Percentiles rank a stretch among this genome's conserved stretches.
These are phyloP conservation scores for Chorisops tibialis DNA, from an alignment of 2,888 invertebrate species.

Conservation along the genomic window DNA sequence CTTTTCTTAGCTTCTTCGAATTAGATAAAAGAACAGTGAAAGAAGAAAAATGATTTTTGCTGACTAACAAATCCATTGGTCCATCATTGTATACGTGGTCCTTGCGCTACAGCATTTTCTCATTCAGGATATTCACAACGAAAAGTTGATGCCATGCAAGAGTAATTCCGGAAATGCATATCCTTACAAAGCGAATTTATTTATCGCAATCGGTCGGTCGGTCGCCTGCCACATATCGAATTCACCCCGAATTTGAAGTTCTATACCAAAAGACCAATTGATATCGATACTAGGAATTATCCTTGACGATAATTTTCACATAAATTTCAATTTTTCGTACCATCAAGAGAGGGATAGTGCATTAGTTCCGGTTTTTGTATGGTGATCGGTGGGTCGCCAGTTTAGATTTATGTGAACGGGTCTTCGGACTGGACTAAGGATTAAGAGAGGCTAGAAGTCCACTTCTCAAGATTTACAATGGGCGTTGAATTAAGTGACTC, in stretches of 20 bases:
- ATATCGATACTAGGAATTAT: slow-evolving; percentile 17
- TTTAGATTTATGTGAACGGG: slow-evolving; percentile 1
- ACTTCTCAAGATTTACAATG: slow-evolving; percentile 10
- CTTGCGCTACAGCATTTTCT: neutral
- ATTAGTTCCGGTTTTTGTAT: slow-evolving; percentile 44
- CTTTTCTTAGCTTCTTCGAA: slow-evolving; percentile 1
- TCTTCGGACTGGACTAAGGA: neutral
- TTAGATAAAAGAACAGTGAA: no score
- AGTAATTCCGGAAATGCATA: slow-evolving; percentile 21
- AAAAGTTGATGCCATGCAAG: neutral
- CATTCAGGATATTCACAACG: neutral
- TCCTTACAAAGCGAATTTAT: slow-evolving; percentile 47
- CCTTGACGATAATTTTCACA: slow-evolving; percentile 22
- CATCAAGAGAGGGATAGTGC: slow-evolving; percentile 24
- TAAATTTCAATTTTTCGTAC: slow-evolving; percentile 30
- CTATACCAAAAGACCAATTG: slow-evolving; percentile 12
- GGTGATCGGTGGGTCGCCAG: slow-evolving; percentile 19
- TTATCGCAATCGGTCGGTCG: slow-evolving; percentile 51
- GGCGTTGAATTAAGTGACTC: slow-evolving; percentile 14
- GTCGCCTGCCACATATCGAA: slow-evolving; percentile 37
- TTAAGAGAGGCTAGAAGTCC: neutral
- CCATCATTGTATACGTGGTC: neutral
- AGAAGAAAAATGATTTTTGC: neutral
- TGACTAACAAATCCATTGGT: slow-evolving; percentile 1
- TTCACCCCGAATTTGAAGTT: neutral